Conservation (phyloP, 2,797 vertebrate species). For the Emydoidea blandingii region DNA sequence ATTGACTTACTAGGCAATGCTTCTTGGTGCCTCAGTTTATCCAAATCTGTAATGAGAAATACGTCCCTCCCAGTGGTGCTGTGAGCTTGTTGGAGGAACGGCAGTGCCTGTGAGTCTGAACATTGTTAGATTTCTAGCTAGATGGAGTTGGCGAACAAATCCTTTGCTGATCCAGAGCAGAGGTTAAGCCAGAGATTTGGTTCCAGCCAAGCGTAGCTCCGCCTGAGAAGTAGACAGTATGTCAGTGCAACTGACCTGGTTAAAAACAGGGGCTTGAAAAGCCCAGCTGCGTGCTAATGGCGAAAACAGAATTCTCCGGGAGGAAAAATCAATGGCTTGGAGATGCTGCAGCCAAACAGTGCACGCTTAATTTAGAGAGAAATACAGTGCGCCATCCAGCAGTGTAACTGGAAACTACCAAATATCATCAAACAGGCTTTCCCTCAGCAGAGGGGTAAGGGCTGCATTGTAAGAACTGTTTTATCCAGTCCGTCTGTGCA, state of each 20-base stretch:
- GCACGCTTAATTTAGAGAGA: background rate
- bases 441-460: background rate
- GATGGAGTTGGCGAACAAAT: background rate
- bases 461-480: background rate
- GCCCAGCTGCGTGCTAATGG: background rate
- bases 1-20: background rate
- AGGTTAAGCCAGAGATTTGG: background rate
- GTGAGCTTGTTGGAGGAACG: background rate
- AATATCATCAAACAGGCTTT: background rate
- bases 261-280: background rate
- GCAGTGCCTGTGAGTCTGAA: background rate
- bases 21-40: background rate
- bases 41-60: background rate
- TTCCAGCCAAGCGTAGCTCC: background rate
- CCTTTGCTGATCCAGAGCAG: background rate
- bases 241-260: background rate
- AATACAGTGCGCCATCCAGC: background rate
- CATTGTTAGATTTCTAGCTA: background rate
- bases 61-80: background rate
- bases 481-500: background rate
- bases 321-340: background rate
- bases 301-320: background rate
- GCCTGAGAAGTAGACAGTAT: background rate
- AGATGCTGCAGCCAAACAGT: background rate
- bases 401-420: background rate